Evolutionary conservation across 2,888 invertebrate species (phyloP), one percentile per base, ranked within the genome.

Genomic region (Leucophenga maculata): DNA sequence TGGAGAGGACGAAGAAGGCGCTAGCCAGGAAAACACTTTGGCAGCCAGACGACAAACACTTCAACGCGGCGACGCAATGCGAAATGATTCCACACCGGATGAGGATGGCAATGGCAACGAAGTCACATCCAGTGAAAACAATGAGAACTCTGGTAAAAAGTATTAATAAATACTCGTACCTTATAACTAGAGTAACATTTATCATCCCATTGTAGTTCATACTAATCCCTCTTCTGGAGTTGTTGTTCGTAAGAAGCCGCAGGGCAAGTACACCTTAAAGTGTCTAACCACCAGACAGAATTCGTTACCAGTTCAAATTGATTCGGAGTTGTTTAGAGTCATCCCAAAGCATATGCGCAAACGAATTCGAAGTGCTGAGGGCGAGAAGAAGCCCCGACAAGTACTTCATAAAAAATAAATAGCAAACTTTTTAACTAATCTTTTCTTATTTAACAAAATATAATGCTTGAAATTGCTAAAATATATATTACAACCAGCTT

Each of bases 291-390:
- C 80, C 65, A 78, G 88, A 59, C 88, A 88, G 71, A 84, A 87
- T 50, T 87, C 88, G 13, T 88, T 88, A 88, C 88, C 88, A 1
- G 88, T 88, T 0, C 88, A 88, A 84, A 88, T 88, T 44, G 88
- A 88, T 67, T 85, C 85, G 44, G 86, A 88, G 73, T 77, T 88
- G 18, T 85, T 88, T 54, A 80, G 88, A 57, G 80, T 87, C 50
- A 75, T 88, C 4, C 88, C 88, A 8, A 88, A 88, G 65, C 87
- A 88, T 48, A 80, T 85, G 78, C 77, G 85, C 57, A 88, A 86
- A 70, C 85, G 87, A 18, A 81, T 87, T 1, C 83, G 80, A 72
- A 88, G 88, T 65, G 88, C 88, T 31, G 87, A 85, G 55, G 72
- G 72, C 31, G 76, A 70, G 3, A 78, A 75, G 14, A 78, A 74